Evolutionary conservation across 2,888 invertebrate species (phyloP), one percentile per base, ranked within the genome.

Genomic region (Hyposoter dolosus): DNA sequence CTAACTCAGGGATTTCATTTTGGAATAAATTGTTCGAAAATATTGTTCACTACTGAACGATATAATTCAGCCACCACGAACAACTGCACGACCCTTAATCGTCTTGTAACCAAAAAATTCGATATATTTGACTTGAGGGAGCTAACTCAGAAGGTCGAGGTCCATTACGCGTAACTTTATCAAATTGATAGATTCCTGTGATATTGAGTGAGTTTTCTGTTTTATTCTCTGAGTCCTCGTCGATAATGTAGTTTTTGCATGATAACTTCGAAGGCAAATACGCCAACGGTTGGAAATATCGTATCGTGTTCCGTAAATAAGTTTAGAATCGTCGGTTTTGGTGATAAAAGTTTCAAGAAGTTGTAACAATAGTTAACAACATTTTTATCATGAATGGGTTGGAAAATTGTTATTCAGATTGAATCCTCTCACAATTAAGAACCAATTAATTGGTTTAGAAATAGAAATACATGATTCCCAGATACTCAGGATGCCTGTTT

Each of bases 141-240:
- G 40, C 40, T 3, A 35, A 35, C 6, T 40, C 7, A 6, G 35
- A 6, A 5, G 35, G 4, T 28, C 35, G 35, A 40, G 40, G 9
- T 40, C 40, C 40, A 40, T 40, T 7, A 40, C 40, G 10, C 28
- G 6, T 28, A 15, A 28, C n/a, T 60, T 5, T 5, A 4, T 15
- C 28, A 19, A 56, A 15, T 15, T 60, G 1, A 88, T 90, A 86
- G 76, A 43, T 75, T 65, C 77, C 80, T 78, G 83, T 88, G 88
- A 84, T 82, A 79, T 84, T 87, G 66, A 53, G 43, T 68, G 50
- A 65, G 19, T 28, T 65, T 60, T 19, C 45, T 28, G 43, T 12
- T 50, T 71, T 53, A 45, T 45, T 78, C 76, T 74, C 76, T 79
- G 81, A 83, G 76, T 66, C 60, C 77, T 83, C 81, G 81, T 81